A percentile compares a stretch with the other conserved stretches of the same genome.
Evolutionary conservation across 2,113 vertebrate species (phyloP).

Genomic region (Eublepharis macularius): DNA sequence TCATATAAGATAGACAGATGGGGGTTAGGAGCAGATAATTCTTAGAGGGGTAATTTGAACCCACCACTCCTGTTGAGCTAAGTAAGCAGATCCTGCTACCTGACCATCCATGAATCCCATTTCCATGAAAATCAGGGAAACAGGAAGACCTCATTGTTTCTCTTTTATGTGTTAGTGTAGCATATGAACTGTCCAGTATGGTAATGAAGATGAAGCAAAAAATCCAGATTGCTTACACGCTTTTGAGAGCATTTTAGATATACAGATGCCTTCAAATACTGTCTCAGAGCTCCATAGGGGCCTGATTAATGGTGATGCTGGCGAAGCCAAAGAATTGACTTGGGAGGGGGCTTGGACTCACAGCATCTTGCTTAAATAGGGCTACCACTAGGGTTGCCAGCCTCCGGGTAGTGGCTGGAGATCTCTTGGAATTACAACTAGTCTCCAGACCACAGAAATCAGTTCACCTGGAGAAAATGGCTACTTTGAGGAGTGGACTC

Average conservation of each 20-base stretch:
- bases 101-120: neutral
- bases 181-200: neutral
- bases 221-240: rapidly evolving
- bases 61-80: neutral
- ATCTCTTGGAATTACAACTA: no score
- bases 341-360: no score
- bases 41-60: neutral
- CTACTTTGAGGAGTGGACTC: no score
- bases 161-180: neutral
- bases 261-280: neutral
- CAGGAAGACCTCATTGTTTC: neutral
- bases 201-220: neutral
- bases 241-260: neutral
- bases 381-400: no score
- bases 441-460: no score
- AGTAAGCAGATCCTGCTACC: neutral
- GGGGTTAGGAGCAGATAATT: neutral
- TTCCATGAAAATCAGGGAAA: neutral
- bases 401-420: no score
- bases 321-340: no score
- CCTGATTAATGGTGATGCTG: no score
- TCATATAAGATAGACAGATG: no score
- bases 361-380: no score
- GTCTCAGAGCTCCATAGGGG: no score
- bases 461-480: no score